These are phyloP conservation scores for Vulpes vulpes DNA, from an alignment of 2,113 vertebrate species.

Conservation along the genomic window DNA sequence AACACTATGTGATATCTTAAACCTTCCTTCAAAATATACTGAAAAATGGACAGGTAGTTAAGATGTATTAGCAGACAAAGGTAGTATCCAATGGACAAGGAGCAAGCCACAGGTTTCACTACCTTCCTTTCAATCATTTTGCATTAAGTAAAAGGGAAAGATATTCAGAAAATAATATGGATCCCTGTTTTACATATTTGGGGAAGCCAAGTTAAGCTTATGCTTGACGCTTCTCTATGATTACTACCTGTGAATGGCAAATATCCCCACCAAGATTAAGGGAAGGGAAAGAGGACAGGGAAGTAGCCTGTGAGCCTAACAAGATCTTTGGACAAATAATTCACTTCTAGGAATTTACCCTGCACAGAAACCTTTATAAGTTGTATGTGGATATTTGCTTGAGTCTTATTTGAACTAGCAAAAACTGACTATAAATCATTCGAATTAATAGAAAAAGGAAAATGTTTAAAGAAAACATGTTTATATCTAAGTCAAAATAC, in stretches of 20 bases:
- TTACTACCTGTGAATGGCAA: not conserved
- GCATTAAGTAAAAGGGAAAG: conserved; percentile 32
- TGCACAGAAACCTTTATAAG: not conserved
- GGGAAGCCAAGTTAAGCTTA: not conserved
- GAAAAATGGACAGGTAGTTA: not conserved
- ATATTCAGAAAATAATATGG: not conserved
- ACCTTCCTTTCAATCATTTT: conserved; percentile 36
- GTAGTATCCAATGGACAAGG: not conserved
- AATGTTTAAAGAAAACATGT: not conserved
- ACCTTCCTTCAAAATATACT: conserved; percentile 11
- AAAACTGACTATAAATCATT: not conserved
- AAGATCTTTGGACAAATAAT: not conserved
- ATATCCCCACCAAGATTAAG: not conserved
- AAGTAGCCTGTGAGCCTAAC: not conserved
- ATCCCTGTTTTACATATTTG: not conserved
- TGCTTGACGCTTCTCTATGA: not conserved
- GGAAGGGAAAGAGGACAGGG: not conserved
- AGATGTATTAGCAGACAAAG: not conserved
- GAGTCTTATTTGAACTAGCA: not conserved
- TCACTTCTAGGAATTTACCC: not conserved
- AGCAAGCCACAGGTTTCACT: not conserved
- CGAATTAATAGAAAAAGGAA: not conserved
- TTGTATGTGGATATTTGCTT: not conserved
- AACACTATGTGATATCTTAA: not conserved
- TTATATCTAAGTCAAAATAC: conserved; percentile 5